phyloP scores from a whole-genome alignment of 2,888 invertebrate species.

The Agrotis puta region DNA sequence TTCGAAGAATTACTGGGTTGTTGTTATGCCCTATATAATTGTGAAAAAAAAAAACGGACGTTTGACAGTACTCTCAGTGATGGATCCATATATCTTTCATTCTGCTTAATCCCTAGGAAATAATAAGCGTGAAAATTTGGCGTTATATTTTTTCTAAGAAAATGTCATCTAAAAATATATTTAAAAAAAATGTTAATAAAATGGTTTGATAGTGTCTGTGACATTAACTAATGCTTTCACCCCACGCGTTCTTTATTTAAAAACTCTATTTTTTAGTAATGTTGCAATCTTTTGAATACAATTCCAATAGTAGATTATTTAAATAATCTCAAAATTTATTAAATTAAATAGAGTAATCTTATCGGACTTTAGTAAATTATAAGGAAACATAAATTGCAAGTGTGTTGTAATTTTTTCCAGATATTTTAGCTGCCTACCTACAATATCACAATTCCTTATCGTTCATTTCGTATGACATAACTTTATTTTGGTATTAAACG shows the following conservation, averaged over 20 bases:
- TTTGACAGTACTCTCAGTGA: no score
- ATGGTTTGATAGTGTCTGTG: neutral
- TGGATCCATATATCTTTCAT: no score
- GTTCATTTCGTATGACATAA: conserved; percentile 30
- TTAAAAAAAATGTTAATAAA: no score
- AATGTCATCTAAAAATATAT: no score
- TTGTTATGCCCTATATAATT: no score
- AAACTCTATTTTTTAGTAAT: neutral
- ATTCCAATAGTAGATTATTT: conserved; percentile 2
- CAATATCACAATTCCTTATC: conserved; percentile 8
- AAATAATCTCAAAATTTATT: neutral
- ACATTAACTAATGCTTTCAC: conserved; percentile 25
- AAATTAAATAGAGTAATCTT: neutral
- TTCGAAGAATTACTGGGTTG: neutral
- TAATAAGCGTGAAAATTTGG: no score
- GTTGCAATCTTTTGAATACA: neutral
- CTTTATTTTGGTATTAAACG: neutral
- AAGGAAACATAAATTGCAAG: conserved; percentile 2
- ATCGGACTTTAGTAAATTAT: conserved; percentile 5
- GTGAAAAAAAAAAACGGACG: no score
- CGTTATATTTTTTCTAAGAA: no score
- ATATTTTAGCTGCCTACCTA: neutral
- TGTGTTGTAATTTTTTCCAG: conserved; percentile 19
- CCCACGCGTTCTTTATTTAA: conserved; percentile 9
- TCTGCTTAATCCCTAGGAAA: no score